Conservation (phyloP, 2,797 vertebrate species). For the Chiloscyllium punctatum region DNA sequence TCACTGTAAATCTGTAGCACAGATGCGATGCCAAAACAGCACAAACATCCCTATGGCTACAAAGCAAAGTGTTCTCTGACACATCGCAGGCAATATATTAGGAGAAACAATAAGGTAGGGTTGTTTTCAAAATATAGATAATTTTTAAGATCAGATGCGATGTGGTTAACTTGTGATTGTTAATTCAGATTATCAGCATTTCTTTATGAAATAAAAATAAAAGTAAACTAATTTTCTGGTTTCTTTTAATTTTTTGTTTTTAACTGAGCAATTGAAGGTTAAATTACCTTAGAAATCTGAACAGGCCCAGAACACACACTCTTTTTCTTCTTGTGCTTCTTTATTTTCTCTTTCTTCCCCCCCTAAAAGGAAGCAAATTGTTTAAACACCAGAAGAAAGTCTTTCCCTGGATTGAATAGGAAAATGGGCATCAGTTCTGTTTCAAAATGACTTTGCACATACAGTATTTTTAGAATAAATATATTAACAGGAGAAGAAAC, state of each 20-base stretch:
- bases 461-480: not conserved
- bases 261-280: not conserved
- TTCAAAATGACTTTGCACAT: slow-evolving; percentile 43
- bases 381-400: not conserved
- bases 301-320: slow-evolving; percentile 65
- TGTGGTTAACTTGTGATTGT: not conserved
- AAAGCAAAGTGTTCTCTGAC: not conserved
- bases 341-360: slow-evolving; percentile 71
- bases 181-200: not conserved
- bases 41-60: not conserved
- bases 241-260: not conserved
- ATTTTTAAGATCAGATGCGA: not conserved
- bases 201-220: not conserved
- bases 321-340: slow-evolving; percentile 71
- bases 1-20: not conserved
- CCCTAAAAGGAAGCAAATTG: slow-evolving; percentile 44
- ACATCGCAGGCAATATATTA: not conserved
- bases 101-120: not conserved
- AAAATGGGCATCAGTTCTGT: not conserved
- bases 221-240: not conserved
- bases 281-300: slow-evolving; percentile 80
- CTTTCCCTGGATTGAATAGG: not conserved
- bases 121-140: not conserved
- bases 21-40: not conserved
- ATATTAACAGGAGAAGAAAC: slow-evolving; percentile 9